Evolutionary conservation across 2,888 invertebrate genomes (phyloP), one percentile per base, ranked within the genome.

Genomic region (Fragum sueziense): DNA sequence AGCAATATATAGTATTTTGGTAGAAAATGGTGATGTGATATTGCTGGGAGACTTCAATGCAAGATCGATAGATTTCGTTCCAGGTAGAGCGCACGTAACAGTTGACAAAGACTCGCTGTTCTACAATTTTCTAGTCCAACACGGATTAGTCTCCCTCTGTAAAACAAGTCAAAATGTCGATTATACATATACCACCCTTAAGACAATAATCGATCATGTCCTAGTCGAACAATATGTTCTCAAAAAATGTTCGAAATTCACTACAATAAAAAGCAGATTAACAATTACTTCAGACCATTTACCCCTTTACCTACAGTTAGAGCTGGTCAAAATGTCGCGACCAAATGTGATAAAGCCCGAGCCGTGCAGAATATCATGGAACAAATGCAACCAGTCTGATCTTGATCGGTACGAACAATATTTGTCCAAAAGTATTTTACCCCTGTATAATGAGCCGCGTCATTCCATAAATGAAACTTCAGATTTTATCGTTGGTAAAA

Each of bases 251-350:
- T 20, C 47, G 20, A 2, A 59, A 2, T n/a, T 72, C 31, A 51
- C n/a, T 3, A 20, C 33, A 25, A 33, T 61, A 17, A 6, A 25
- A 14, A 33, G 51, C 9, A 62, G 25, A 17, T 61, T 25, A 9
- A 34, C 37, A 20, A 41, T 37, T 33, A 72, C 61, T 31, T 72
- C 62, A 9, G 72, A 72, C 33, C 62, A 72, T 17, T 51, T 72
- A 47, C 47, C 72, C 11, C n/a, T 59, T 27, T 25, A 37, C 20
- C 2, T 41, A 25, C 37, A 22, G 20, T 25, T n/a, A 20, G 67
- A 67, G 29, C 61, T 61, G 17, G 14, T 34, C 1, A 20, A 61
- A 33, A 20, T 33, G 61, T 33, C 4, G 2, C 31, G 3, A 61
- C 31, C 33, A 14, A 33, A 2, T 4, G n/a, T n/a, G n/a, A 47